Evolutionary conservation across 2,888 invertebrate species (phyloP).

Genomic region (Ectemnius lituratus): DNA sequence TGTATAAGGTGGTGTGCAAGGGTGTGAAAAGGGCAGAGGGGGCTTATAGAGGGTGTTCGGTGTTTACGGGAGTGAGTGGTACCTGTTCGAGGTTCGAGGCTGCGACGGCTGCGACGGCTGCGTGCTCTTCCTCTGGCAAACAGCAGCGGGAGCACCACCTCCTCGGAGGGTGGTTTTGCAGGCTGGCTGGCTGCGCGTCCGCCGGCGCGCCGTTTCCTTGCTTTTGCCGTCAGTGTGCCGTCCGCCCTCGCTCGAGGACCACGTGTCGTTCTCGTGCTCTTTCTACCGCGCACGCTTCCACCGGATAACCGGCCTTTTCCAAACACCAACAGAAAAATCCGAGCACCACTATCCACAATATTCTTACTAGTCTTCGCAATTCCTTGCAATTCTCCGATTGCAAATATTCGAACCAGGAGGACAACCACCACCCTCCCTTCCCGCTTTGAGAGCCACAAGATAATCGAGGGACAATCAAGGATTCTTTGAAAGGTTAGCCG

Average conservation of each 20-base stretch:
- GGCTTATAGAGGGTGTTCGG: not conserved
- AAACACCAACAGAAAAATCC: too few species aligned
- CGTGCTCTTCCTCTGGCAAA: not conserved
- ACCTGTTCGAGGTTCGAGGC: not conserved
- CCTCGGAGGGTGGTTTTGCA: slow-evolving; percentile 60
- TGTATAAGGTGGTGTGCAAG: too few species aligned
- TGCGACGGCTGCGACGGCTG: not conserved
- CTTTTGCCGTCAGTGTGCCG: slow-evolving; percentile 72
- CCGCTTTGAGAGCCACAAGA: too few species aligned
- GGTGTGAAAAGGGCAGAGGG: too few species aligned
- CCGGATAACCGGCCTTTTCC: not conserved
- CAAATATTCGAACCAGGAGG: too few species aligned
- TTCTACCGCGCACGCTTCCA: not conserved
- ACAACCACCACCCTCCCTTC: too few species aligned
- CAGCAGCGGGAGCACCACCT: slow-evolving; percentile 45
- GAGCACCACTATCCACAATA: too few species aligned
- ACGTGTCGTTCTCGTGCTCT: slow-evolving; percentile 58
- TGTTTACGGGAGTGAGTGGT: not conserved
- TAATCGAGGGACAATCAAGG: too few species aligned
- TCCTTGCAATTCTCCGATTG: too few species aligned
- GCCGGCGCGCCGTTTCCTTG: slow-evolving; percentile 67
- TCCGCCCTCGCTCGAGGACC: slow-evolving; percentile 72
- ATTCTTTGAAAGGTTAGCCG: too few species aligned
- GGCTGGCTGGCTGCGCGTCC: slow-evolving; percentile 69
- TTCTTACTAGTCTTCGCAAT: too few species aligned